Conservation (phyloP, 2,888 invertebrate genomes). For the Hydriomena furcata region DNA sequence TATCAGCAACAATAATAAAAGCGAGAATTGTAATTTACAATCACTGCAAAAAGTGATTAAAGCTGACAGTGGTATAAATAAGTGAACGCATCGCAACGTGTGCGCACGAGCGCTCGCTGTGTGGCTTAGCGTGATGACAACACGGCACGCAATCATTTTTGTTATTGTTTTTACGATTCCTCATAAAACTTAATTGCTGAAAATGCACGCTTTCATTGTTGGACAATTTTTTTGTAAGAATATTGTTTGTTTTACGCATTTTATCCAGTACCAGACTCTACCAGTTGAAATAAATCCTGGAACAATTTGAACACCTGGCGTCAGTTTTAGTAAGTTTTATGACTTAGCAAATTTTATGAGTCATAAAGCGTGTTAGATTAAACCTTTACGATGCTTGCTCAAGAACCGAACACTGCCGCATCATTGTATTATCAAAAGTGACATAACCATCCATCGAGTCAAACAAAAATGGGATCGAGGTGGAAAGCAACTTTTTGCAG, state of each 20-base stretch:
- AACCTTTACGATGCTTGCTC: constrained; percentile 12
- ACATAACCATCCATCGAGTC: constrained; percentile 40
- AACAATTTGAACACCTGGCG: constrained; percentile 11
- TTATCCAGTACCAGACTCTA: neutral
- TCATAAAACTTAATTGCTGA: constrained; percentile 11
- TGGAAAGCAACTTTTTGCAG: constrained; percentile 41
- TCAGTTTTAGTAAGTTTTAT: neutral
- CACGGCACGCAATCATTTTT: constrained; percentile 51
- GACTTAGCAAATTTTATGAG: constrained; percentile 6
- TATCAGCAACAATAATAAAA: constrained; percentile 27
- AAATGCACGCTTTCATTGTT: too few species aligned
- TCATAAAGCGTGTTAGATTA: constrained; percentile 9
- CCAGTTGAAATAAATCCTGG: constrained; percentile 2
- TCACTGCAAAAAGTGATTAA: constrained; percentile 35
- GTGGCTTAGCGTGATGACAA: constrained; percentile 51
- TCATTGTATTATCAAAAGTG: constrained; percentile 35
- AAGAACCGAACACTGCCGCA: constrained; percentile 11
- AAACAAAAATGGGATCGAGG: constrained; percentile 38
- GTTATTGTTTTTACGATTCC: constrained; percentile 42
- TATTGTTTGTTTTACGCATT: neutral
- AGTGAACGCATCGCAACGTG: constrained; percentile 32
- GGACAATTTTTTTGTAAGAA: too few species aligned
- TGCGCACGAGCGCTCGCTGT: constrained; percentile 47
- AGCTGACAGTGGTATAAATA: constrained; percentile 28
- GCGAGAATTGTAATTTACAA: constrained; percentile 37